These are phyloP conservation scores for Benthosema pterotum DNA, from an alignment of 2,797 vertebrate genomes.

Conservation along the genomic window DNA sequence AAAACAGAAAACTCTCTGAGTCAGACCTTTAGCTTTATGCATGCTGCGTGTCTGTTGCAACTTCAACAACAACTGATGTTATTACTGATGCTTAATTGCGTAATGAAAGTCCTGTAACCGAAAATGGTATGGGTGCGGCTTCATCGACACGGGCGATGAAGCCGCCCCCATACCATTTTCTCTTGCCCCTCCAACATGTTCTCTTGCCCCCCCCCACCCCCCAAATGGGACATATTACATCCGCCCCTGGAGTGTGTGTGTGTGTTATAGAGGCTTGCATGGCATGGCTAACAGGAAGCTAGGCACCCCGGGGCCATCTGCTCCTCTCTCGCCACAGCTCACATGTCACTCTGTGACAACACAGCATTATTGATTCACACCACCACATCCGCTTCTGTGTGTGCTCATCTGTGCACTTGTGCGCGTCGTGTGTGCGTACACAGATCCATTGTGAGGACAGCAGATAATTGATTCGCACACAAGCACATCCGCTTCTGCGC, in stretches of 20 bases:
- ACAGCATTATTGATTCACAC: slow-evolving; percentile 82
- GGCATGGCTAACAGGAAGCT: slow-evolving; percentile 75
- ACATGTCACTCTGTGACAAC: slow-evolving; percentile 80
- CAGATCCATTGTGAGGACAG: slow-evolving; percentile 68
- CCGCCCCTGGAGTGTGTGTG: slow-evolving; percentile 26
- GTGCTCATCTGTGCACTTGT: slow-evolving; percentile 44
- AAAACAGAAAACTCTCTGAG: no score
- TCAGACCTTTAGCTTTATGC: no score
- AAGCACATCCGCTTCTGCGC: slow-evolving; percentile 71
- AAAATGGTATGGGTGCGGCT: no score
- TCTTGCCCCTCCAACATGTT: no score
- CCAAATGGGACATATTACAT: no score
- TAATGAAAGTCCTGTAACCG: no score
- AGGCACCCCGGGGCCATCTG: slow-evolving; percentile 76
- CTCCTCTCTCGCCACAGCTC: slow-evolving; percentile 75
- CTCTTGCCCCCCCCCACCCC: no score
- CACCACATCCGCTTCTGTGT: slow-evolving; percentile 76
- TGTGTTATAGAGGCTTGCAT: slow-evolving; percentile 51
- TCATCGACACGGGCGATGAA: no score
- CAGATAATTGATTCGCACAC: slow-evolving; percentile 78
- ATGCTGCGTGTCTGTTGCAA: no score
- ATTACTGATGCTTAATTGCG: no score
- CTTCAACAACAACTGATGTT: no score
- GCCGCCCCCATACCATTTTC: no score
- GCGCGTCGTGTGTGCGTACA: slow-evolving; percentile 48